Evolutionary conservation across 1,140 invertebrate species (phyloP).

Genomic region (Plodia interpunctella): DNA sequence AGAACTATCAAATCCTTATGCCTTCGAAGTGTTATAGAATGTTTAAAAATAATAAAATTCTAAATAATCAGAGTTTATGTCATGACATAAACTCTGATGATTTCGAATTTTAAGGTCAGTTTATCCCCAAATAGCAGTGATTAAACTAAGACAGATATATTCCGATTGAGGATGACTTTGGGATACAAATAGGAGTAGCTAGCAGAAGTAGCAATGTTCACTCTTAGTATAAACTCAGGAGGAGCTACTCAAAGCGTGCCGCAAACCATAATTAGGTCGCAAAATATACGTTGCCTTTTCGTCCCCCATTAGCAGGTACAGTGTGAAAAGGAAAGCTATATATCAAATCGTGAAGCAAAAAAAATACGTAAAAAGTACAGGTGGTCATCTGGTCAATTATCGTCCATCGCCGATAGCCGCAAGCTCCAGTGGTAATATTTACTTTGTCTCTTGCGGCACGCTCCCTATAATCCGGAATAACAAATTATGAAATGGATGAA

Average conservation of each 20-base stretch:
- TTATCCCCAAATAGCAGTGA: too few relatives aligned
- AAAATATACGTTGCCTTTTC: not conserved
- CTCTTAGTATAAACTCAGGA: too few relatives aligned
- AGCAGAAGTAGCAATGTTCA: too few relatives aligned
- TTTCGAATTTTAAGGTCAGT: too few relatives aligned
- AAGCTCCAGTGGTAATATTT: conserved; percentile 50
- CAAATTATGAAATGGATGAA: conserved; percentile 74
- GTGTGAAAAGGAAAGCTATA: conserved; percentile 5
- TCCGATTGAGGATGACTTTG: too few relatives aligned
- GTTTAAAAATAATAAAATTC: too few relatives aligned
- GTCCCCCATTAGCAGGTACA: not conserved
- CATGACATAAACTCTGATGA: too few relatives aligned
- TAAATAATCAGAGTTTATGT: too few relatives aligned
- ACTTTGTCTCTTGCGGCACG: conserved; percentile 68
- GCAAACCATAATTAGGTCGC: not conserved
- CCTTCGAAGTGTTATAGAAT: too few relatives aligned
- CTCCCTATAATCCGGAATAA: conserved; percentile 67
- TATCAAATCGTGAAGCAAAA: conserved; percentile 12
- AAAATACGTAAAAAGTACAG: conserved; percentile 19
- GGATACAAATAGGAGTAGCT: too few relatives aligned
- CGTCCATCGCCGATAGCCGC: conserved; percentile 30
- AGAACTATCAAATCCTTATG: not conserved
- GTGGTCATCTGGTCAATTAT: conserved; percentile 31
- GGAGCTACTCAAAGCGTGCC: not conserved
- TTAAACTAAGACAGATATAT: too few relatives aligned